A percentile compares a stretch with the other conserved stretches of the same genome.
These are phyloP conservation scores for Gymnoscopelus microlampas DNA, from an alignment of 2,797 vertebrate species.

Conservation along the genomic window DNA sequence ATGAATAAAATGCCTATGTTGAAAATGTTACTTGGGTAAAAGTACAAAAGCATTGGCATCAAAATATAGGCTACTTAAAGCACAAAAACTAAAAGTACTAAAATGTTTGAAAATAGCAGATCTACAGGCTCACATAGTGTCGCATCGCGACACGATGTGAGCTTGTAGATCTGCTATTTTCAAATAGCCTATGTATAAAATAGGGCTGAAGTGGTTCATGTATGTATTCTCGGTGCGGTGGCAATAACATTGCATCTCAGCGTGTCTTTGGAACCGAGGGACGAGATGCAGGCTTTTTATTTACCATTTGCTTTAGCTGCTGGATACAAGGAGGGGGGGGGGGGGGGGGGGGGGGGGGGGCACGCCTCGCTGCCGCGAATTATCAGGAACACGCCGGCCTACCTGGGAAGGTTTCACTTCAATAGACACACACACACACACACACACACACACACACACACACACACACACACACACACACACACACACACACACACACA, in stretches of 20 bases:
- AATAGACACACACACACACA: neutral
- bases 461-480: slow-evolving; percentile 1
- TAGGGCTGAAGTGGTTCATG: too few species aligned
- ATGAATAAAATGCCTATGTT: too few species aligned
- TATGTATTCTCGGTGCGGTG: slow-evolving; percentile 7
- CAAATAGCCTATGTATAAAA: too few species aligned
- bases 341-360: slow-evolving; percentile 12
- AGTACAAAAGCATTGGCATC: too few species aligned
- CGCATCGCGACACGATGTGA: too few species aligned
- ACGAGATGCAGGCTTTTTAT: slow-evolving; percentile 29
- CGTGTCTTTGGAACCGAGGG: slow-evolving; percentile 13
- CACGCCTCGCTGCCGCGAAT: slow-evolving; percentile 25
- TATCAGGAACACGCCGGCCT: slow-evolving; percentile 51
- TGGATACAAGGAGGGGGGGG: neutral
- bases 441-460: neutral
- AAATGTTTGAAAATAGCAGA: too few species aligned
- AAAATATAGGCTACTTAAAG: too few species aligned
- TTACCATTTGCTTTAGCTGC: slow-evolving; percentile 39
- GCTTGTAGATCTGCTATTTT: too few species aligned
- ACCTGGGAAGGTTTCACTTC: slow-evolving; percentile 36
- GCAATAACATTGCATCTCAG: slow-evolving; percentile 20
- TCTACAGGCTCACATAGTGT: too few species aligned
- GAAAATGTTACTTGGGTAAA: too few species aligned
- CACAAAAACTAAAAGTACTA: too few species aligned
- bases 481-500: neutral